Evolutionary conservation across 53 echinoderm and acorn worm genomes (phyloP), one percentile per base, ranked within the genome.

Genomic region (Patiria pectinifera): DNA sequence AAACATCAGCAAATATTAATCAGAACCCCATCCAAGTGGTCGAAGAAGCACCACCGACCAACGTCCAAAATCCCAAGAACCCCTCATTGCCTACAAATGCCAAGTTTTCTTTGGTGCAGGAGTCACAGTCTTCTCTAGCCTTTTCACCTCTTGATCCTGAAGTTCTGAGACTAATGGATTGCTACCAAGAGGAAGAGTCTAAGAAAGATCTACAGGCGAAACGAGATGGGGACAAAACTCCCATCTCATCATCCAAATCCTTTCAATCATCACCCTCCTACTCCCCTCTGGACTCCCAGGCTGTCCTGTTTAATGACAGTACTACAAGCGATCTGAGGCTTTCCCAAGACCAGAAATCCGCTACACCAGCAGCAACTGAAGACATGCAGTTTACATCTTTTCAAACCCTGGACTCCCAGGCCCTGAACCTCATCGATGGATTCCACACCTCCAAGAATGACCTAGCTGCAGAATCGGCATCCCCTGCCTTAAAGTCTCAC

Each of bases 331-430:
- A 89, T 18, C 80, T 89, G 21, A 35, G 46, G 60, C 81, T 23
- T 22, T 89, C 89, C 11, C 89, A 79, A 66, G 69, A 49, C 48
- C 74, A 82, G 21, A 86, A 76, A 58, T 69, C 62, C 11, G 62
- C 71, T 12, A 6, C 75, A 45, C 35, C 71, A n/a, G 70, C 58
- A 76, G 81, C 87, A 79, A 82, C 45, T 7, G 85, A 59, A 83
- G 74, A 72, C 45, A 48, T 86, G 0, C 90, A 95, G 3, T 93
- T 93, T 59, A 95, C 92, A 18, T 83, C 86, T 2, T 96, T 96
- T 66, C 93, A 94, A 45, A 63, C 93, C 2, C 86, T 97, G 89
- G 97, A 97, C 75, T 93, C 97, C 0, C 97, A 97, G 83, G 91
- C 85, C 44, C 82, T 95, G 59, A 92, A 93, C 53, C 87, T 93